Evolutionary conservation across 2,888 invertebrate species (phyloP), one percentile per base, ranked within the genome.

Genomic region (Deilephila porcellus): DNA sequence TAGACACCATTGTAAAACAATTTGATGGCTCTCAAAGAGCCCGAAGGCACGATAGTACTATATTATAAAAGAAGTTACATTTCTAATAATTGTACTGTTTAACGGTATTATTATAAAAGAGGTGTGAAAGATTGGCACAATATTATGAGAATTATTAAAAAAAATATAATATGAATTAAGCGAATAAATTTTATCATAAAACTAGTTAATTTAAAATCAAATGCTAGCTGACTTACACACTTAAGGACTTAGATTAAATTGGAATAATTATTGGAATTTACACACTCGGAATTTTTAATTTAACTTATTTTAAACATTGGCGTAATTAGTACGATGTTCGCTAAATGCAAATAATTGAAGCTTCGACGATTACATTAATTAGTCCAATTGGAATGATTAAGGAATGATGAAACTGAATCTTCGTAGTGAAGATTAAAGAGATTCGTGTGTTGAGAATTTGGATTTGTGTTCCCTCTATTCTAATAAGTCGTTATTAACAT

Each of bases 21-120:
- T 75, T 78, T 76, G 75, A 80, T 79, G 77, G 79, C 86, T 80
- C 87, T 85, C 82, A 79, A 74, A 86, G 89, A 85, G 85, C 79
- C 74, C 72, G 83, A 90, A 90, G 90, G 91, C 91, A 90, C 89
- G 83, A 72, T 72, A 82, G 81, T 81, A 76, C 71, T 70, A 60
- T 53, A 62, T 60, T 73, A 76, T 78, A 81, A 81, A 85, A 79
- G 78, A 84, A 83, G 85, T 83, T 83, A 80, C 81, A 82, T 83
- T 86, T 86, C 82, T 86, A 86, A 79, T 83, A 85, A 85, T 88
- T 86, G 88, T 88, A 88, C 85, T 86, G 85, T 82, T 83, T 80
- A 80, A 81, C 76, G 76, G 78, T 76, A 75, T 70, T 74, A 71
- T 74, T 76, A 74, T 72, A 79, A 74, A 74, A 78, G 77, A 76